Evolutionary conservation across 1,140 invertebrate species (phyloP).

Genomic region (Eurytemora carolleeae): DNA sequence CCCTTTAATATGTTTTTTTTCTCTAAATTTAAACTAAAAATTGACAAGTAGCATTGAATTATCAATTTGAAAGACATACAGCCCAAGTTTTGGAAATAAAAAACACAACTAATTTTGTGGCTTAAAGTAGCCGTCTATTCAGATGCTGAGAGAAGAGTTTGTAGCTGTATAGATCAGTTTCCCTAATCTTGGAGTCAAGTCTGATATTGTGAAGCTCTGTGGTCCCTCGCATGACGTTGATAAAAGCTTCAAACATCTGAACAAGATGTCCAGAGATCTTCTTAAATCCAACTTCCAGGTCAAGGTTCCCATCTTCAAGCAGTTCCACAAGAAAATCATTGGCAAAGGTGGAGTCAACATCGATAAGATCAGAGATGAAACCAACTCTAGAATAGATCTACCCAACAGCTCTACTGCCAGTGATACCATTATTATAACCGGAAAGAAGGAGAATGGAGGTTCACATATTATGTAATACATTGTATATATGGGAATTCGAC

Average conservation of each 20-base stretch:
- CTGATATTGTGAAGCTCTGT: slow-evolving; percentile 75
- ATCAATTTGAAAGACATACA: too few species aligned
- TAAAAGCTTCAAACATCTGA: slow-evolving; percentile 66
- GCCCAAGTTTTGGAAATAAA: too few species aligned
- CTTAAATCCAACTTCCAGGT: slow-evolving; percentile 62
- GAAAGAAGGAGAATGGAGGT: slow-evolving; percentile 69
- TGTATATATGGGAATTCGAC: too few species aligned
- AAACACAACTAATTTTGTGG: too few species aligned
- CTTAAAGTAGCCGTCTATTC: too few species aligned
- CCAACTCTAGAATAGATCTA: slow-evolving; percentile 80
- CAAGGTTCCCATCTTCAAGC: slow-evolving; percentile 78
- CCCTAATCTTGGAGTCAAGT: slow-evolving; percentile 67
- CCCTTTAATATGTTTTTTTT: too few species aligned
- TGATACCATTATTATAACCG: slow-evolving; percentile 78
- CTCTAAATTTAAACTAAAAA: too few species aligned
- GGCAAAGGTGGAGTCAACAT: slow-evolving; percentile 83
- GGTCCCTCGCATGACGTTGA: slow-evolving; percentile 92
- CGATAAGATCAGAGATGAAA: slow-evolving; percentile 75
- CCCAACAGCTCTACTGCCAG: slow-evolving; percentile 63
- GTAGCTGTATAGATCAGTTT: slow-evolving; percentile 84
- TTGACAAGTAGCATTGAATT: too few species aligned
- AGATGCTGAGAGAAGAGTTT: slow-evolving; percentile 76
- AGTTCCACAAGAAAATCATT: slow-evolving; percentile 92
- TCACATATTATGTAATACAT: too few species aligned
- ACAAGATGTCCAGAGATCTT: slow-evolving; percentile 68